A percentile compares a stretch with the other conserved stretches of the same genome.
These are phyloP conservation scores for Drosophila leonis DNA, from an alignment of 2,888 invertebrate species.

Conservation along the genomic window DNA sequence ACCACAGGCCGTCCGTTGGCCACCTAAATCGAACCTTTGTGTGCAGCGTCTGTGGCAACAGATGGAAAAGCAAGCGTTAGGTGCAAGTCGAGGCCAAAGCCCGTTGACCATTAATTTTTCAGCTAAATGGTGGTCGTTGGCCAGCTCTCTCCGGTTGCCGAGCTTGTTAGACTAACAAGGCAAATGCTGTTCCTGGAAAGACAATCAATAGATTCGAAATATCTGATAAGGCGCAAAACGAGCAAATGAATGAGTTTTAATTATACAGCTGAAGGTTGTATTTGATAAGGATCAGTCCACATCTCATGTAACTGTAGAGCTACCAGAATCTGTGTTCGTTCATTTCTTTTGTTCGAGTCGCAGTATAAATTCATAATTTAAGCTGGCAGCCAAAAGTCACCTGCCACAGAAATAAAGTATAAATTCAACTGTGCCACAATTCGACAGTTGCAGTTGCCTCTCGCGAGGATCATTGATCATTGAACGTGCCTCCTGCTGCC, in stretches of 20 bases:
- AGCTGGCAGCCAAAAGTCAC: slow-evolving; percentile 64
- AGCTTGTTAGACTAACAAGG: slow-evolving; percentile 67
- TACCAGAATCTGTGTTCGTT: slow-evolving; percentile 49
- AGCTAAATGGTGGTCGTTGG: slow-evolving; percentile 56
- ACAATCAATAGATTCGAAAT: slow-evolving; percentile 68
- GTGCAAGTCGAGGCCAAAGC: slow-evolving; percentile 33
- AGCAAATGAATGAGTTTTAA: slow-evolving; percentile 74
- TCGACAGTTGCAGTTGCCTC: slow-evolving; percentile 30
- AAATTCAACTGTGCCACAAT: slow-evolving; percentile 24
- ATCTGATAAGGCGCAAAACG: slow-evolving; percentile 38
- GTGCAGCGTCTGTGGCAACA: slow-evolving; percentile 62
- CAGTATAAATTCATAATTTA: slow-evolving; percentile 70
- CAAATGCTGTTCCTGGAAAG: slow-evolving; percentile 58
- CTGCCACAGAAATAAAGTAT: slow-evolving; percentile 39
- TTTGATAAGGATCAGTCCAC: slow-evolving; percentile 60
- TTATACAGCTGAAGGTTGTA: slow-evolving; percentile 46
- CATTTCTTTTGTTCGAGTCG: slow-evolving; percentile 8
- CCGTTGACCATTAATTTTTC: slow-evolving; percentile 64
- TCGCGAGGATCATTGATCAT: slow-evolving; percentile 52
- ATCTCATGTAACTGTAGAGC: slow-evolving; percentile 54
- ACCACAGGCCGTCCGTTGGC: slow-evolving; percentile 35
- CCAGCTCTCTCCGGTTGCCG: slow-evolving; percentile 11
- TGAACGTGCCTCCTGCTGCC: slow-evolving; percentile 45
- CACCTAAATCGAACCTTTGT: slow-evolving; percentile 62
- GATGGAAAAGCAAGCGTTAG: slow-evolving; percentile 51